Percentiles rank a stretch among this genome's conserved stretches.
Evolutionary conservation across 2,888 invertebrate genomes (phyloP).

Genomic region (Gasteruption jaculator): DNA sequence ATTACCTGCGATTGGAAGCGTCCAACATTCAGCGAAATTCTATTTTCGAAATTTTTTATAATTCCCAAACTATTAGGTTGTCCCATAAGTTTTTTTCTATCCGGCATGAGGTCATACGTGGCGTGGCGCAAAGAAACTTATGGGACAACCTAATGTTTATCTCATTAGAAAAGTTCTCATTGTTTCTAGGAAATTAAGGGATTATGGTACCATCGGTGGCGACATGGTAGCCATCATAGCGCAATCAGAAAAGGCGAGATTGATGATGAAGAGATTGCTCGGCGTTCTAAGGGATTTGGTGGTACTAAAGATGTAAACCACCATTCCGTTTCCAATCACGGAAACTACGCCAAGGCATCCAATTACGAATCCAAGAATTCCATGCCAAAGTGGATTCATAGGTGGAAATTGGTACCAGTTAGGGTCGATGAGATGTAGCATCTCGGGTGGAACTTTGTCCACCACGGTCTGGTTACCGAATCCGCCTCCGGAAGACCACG

Average conservation of each 20-base stretch:
- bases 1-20: conserved; percentile 51
- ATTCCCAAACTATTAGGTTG: too few species aligned
- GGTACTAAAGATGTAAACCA: conserved; percentile 70
- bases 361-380: conserved; percentile 74
- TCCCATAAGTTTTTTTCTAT: too few species aligned
- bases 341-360: conserved; percentile 69
- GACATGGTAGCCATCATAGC: conserved; percentile 83
- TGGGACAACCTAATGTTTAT: too few species aligned
- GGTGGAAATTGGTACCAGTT: conserved; percentile 88
- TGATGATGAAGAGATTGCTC: conserved; percentile 85
- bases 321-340: conserved; percentile 68
- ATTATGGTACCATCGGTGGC: conserved; percentile 63
- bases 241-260: conserved; percentile 88
- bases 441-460: conserved; percentile 70
- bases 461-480: conserved; percentile 72
- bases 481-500: conserved; percentile 49
- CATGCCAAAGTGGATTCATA: conserved; percentile 86
- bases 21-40: conserved; percentile 3
- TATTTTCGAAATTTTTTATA: conserved; percentile 1
- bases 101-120: too few species aligned
- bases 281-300: conserved; percentile 79
- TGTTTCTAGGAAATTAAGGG: neutral
- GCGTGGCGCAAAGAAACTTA: too few species aligned
- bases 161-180: neutral
- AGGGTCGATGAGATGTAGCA: conserved; percentile 72